A percentile compares a stretch with the other conserved stretches of the same genome.
Evolutionary conservation across 2,888 invertebrate species (phyloP).

Genomic region (Parnassius mnemosyne): DNA sequence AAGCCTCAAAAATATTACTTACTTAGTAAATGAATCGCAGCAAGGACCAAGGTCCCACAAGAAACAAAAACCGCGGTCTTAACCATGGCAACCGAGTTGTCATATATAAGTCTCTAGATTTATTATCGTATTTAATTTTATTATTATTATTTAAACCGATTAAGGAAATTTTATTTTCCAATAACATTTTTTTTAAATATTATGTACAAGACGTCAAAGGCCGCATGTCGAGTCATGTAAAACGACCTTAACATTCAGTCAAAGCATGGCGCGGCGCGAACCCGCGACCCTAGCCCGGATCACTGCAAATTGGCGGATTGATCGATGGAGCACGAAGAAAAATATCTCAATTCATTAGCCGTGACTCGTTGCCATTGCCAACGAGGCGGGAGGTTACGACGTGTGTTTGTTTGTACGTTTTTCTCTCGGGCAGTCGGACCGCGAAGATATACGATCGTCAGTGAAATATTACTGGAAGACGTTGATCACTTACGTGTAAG

Average conservation of each 20-base stretch:
- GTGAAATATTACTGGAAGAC: neutral
- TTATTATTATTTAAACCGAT: too few species aligned
- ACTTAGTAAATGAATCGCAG: too few species aligned
- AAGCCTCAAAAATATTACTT: too few species aligned
- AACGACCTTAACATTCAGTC: constrained; percentile 2
- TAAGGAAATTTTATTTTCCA: too few species aligned
- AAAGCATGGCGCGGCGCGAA: constrained; percentile 2
- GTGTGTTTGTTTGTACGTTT: neutral
- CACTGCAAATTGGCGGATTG: constrained; percentile 49
- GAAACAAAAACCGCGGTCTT: too few species aligned
- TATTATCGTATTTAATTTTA: too few species aligned
- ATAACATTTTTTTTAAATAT: too few species aligned
- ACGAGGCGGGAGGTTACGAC: constrained; percentile 5
- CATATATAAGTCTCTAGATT: too few species aligned
- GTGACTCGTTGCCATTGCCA: constrained; percentile 25
- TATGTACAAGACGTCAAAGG: too few species aligned
- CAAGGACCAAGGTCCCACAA: too few species aligned
- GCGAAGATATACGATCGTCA: neutral
- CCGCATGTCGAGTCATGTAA: neutral
- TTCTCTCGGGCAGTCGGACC: neutral
- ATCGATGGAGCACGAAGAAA: constrained; percentile 49
- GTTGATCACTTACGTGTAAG: neutral
- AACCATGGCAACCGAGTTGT: too few species aligned
- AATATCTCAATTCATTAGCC: constrained; percentile 60
- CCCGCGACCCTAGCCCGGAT: constrained; percentile 25